Percentiles rank a stretch among this genome's conserved stretches.
Evolutionary conservation across 2,888 invertebrate genomes (phyloP).

Genomic region (Cremastinae sp.): DNA sequence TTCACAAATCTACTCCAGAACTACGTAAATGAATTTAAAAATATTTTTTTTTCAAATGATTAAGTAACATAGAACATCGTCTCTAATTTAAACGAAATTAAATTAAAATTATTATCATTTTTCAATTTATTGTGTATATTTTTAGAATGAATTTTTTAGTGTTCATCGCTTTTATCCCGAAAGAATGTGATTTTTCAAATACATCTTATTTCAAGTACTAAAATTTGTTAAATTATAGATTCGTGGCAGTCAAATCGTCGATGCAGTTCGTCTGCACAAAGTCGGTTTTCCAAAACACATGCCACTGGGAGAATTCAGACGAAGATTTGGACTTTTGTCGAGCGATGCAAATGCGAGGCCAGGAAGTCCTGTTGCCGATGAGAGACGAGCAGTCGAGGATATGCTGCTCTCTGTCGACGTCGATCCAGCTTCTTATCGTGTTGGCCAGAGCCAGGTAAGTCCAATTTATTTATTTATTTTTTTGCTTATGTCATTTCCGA

Average conservation of each 20-base stretch:
- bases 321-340: conserved; percentile 88
- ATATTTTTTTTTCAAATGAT: too few relatives aligned
- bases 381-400: conserved; percentile 89
- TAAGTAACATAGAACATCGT: too few relatives aligned
- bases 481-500: neutral
- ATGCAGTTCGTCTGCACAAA: conserved; percentile 93
- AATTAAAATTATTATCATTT: too few relatives aligned
- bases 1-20: too few relatives aligned
- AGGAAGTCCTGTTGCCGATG: conserved; percentile 80
- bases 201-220: too few relatives aligned
- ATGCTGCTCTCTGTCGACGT: conserved; percentile 92
- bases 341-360: conserved; percentile 79
- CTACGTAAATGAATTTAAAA: too few relatives aligned
- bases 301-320: conserved; percentile 93
- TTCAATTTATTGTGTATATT: too few relatives aligned
- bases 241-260: conserved; percentile 94
- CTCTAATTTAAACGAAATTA: too few relatives aligned
- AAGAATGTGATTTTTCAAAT: too few relatives aligned
- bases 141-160: too few relatives aligned
- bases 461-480: conserved; percentile 10
- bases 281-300: conserved; percentile 96
- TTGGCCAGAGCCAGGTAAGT: conserved; percentile 95
- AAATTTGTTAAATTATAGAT: conserved; percentile 86
- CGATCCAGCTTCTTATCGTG: conserved; percentile 91
- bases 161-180: too few relatives aligned